Evolutionary conservation across 2,797 vertebrate species (phyloP).

Genomic region (Decapterus maruadsi): DNA sequence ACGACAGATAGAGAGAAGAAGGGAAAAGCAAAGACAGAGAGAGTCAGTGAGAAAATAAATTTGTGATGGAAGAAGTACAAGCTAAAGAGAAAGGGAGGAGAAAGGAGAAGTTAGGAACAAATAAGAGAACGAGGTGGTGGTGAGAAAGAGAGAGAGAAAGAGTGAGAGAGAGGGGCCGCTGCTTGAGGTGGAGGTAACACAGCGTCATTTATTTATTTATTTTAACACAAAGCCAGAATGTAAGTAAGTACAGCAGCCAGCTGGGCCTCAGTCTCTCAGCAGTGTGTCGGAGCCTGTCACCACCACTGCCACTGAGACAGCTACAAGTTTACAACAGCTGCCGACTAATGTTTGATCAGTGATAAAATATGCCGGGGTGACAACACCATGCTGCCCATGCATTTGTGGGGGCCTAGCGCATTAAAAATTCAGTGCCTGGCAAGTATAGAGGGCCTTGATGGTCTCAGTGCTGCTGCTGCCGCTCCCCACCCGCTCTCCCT

Average conservation of each 20-base stretch:
- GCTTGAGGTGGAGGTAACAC: slow-evolving; percentile 41
- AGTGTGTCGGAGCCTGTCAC: slow-evolving; percentile 84
- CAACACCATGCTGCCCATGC: slow-evolving; percentile 91
- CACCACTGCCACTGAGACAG: slow-evolving; percentile 87
- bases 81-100: slow-evolving; percentile 12
- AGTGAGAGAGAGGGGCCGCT: slow-evolving; percentile 6
- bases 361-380: slow-evolving; percentile 96
- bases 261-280: slow-evolving; percentile 85
- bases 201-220: slow-evolving; percentile 76
- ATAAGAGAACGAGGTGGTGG: slow-evolving; percentile 55
- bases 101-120: slow-evolving; percentile 50
- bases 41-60: slow-evolving; percentile 31
- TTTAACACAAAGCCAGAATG: slow-evolving; percentile 72
- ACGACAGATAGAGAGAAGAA: slow-evolving; percentile 20
- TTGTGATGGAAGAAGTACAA: slow-evolving; percentile 44
- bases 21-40: slow-evolving; percentile 1
- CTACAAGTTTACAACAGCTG: slow-evolving; percentile 93
- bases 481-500: slow-evolving; percentile 67
- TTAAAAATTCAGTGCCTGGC: slow-evolving; percentile 93
- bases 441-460: slow-evolving; percentile 88
- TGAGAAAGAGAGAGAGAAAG: neutral
- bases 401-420: slow-evolving; percentile 89
- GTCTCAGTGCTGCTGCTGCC: slow-evolving; percentile 76
- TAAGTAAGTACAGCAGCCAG: slow-evolving; percentile 81
- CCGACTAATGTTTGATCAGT: slow-evolving; percentile 96